phyloP scores from a whole-genome alignment of 2,113 vertebrate species.

The Hoplias malabaricus region DNA sequence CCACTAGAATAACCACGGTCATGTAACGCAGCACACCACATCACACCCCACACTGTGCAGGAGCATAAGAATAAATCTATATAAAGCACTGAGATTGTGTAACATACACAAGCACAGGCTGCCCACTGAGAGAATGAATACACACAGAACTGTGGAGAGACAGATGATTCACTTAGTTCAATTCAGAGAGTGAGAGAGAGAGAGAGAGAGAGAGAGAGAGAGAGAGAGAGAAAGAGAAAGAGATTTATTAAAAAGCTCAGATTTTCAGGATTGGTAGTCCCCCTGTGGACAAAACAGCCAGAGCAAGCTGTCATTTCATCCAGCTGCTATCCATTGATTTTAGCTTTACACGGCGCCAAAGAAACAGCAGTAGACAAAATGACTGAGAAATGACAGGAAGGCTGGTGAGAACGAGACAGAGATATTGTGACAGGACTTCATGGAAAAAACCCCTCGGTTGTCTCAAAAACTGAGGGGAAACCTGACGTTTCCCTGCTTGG shows the following conservation, averaged over 20 bases:
- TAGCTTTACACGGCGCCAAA: neutral
- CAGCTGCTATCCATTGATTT: neutral
- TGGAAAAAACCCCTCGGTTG: conserved; percentile 42
- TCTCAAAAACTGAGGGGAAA: conserved; percentile 31
- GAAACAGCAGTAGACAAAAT: neutral
- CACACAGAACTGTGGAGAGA: neutral
- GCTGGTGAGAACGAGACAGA: neutral
- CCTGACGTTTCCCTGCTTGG: conserved; percentile 28
- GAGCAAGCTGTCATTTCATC: conserved; percentile 15
- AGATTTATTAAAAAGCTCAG: neutral
- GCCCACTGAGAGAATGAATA: neutral
- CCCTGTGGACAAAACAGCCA: neutral
- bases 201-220: conserved; percentile 21
- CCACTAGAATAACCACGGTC: conserved; percentile 27
- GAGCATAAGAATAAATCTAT: conserved; percentile 5
- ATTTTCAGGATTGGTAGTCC: neutral
- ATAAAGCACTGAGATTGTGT: conserved; percentile 24
- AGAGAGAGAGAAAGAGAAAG: neutral
- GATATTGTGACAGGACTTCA: conserved; percentile 20
- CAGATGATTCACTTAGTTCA: conserved; percentile 3
- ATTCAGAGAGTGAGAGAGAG: neutral
- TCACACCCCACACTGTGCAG: conserved; percentile 2
- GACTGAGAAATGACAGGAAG: neutral
- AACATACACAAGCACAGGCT: conserved; percentile 14
- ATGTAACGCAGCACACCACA: neutral